These are phyloP conservation scores for Sebastes miniatus DNA, from an alignment of 2,797 vertebrate species.

Conservation along the genomic window DNA sequence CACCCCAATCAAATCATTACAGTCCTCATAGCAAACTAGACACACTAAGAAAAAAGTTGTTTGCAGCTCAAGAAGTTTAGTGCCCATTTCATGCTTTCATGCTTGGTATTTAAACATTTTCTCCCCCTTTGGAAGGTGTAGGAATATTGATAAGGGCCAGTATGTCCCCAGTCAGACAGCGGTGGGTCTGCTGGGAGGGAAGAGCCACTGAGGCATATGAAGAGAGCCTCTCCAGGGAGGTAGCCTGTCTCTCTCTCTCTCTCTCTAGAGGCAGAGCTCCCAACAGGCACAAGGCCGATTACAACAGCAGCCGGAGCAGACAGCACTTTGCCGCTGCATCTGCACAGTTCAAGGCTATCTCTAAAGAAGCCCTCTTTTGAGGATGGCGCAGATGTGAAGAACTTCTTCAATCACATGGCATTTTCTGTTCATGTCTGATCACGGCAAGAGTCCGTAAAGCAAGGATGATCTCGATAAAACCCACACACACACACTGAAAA, in stretches of 20 bases:
- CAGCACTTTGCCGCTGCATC: slow-evolving; percentile 59
- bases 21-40: neutral
- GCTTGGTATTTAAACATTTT: neutral
- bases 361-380: slow-evolving; percentile 58
- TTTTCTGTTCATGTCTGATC: slow-evolving; percentile 55
- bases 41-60: neutral
- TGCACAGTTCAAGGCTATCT: slow-evolving; percentile 62
- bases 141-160: slow-evolving; percentile 52
- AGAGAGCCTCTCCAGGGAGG: slow-evolving; percentile 59
- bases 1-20: neutral
- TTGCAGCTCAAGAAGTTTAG: neutral
- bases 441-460: slow-evolving; percentile 22
- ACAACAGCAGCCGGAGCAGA: slow-evolving; percentile 61
- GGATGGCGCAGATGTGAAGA: slow-evolving; percentile 54
- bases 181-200: slow-evolving; percentile 64
- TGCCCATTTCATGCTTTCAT: slow-evolving; percentile 2
- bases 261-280: slow-evolving; percentile 63
- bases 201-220: slow-evolving; percentile 65
- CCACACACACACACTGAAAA: neutral
- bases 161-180: slow-evolving; percentile 51
- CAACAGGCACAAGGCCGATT: slow-evolving; percentile 63
- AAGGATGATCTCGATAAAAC: slow-evolving; percentile 45
- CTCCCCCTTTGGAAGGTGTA: neutral
- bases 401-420: slow-evolving; percentile 60
- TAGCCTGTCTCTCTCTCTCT: slow-evolving; percentile 25